Conservation (phyloP, 1,140 invertebrate species). For the Drosophila guanche region DNA sequence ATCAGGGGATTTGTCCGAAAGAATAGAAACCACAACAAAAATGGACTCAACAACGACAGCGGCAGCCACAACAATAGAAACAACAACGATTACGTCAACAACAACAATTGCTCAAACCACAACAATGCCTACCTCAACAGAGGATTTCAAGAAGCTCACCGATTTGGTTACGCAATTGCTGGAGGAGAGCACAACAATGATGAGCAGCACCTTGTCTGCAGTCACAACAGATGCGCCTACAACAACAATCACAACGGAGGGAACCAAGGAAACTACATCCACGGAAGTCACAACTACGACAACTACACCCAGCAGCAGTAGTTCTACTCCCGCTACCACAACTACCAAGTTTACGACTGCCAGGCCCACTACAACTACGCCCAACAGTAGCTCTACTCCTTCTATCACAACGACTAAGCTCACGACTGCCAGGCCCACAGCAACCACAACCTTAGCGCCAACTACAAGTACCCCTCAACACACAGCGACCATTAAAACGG, state of each 20-base stretch:
- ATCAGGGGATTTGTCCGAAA: background rate
- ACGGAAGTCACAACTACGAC: conserved; percentile 13
- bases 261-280: conserved; percentile 4
- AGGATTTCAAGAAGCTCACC: conserved; percentile 55
- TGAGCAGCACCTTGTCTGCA: conserved; percentile 2
- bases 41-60: background rate
- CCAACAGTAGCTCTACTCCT: background rate
- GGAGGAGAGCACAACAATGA: conserved; percentile 35
- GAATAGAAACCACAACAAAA: background rate
- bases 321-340: background rate
- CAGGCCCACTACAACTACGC: too few species aligned
- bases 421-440: conserved; percentile 6
- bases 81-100: background rate
- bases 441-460: conserved; percentile 7
- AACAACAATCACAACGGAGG: conserved; percentile 6
- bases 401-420: conserved; percentile 12
- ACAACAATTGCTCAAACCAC: conserved; percentile 10
- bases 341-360: conserved; percentile 2
- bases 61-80: background rate
- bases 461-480: background rate
- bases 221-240: conserved; percentile 23
- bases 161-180: conserved; percentile 54
- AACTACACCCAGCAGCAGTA: background rate
- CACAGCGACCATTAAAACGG: conserved; percentile 21
- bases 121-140: conserved; percentile 55